Evolutionary conservation across 2,113 vertebrate species (phyloP), one percentile per base, ranked within the genome.

Genomic region (Desmodus rotundus): DNA sequence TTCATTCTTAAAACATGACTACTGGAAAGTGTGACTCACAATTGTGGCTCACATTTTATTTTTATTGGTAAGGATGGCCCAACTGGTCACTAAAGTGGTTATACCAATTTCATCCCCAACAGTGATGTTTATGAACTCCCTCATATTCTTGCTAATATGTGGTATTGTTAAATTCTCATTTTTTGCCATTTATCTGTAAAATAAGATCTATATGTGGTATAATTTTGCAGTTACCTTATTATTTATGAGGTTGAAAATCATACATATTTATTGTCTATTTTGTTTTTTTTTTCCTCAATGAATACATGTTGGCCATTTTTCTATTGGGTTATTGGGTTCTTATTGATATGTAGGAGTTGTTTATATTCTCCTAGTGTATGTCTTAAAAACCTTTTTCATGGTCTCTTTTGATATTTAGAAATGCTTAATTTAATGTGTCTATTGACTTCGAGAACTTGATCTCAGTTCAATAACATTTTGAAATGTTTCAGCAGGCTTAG

Each of bases 381-480:
- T 81, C 67, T 90, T 43, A 78, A 86, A 89, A 87, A 13, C 4
- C 17, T 83, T 89, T 54, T 33, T 19, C 12, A 52, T 20, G 38
- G 19, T 88, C 38, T 68, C 28, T 86, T 84, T 56, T 83, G 8
- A 81, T 17, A 85, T 54, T 76, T 28, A 72, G 20, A 89, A 74
- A 50, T 67, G n/a, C 38, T 65, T 81, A 94, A 70, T 67, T 83
- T 63, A 41, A 78, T 78, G 28, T 65, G 68, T 20, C 24, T 33
- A 90, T 11, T 84, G 63, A 74, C 38, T 87, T 67, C 58, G 15
- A 50, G 41, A 95, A 95, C 24, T 43, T 90, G 38, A 87, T 36
- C 50, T 93, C 41, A 80, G 87, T 91, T 58, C 88, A 87, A 80
- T 72, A 45, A 43, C 68, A 91, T 31, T 90, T 80, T 80, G 63